Percentiles rank a stretch among this genome's conserved stretches.
phyloP scores from a whole-genome alignment of 2,888 invertebrate genomes.

The Aphidoletes aphidimyza region DNA sequence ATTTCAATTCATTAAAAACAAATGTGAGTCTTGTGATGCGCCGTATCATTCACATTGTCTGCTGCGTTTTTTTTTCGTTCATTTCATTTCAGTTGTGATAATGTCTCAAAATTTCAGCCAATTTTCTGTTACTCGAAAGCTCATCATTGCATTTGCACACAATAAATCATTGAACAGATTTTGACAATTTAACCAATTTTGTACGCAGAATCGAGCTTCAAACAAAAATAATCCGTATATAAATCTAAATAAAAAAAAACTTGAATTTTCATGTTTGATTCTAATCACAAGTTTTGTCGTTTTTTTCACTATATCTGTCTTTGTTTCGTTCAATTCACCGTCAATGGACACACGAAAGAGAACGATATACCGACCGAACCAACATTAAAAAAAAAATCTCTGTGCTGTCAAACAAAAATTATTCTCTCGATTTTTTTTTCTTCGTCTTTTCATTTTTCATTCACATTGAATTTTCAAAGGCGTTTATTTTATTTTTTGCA shows the following conservation, averaged over 20 bases:
- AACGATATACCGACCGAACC: constrained; percentile 14
- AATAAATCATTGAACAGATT: background rate
- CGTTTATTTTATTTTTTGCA: background rate
- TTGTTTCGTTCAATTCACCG: background rate
- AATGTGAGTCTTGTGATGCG: constrained; percentile 14
- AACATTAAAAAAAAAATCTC: background rate
- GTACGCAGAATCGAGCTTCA: background rate
- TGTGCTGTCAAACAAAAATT: constrained; percentile 52
- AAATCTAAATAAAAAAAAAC: background rate
- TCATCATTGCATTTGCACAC: background rate
- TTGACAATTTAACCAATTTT: constrained; percentile 6
- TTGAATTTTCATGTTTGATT: background rate
- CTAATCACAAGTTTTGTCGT: constrained; percentile 48
- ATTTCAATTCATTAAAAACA: background rate
- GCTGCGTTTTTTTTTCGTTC: background rate
- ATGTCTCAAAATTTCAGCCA: background rate
- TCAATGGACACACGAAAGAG: constrained; percentile 22
- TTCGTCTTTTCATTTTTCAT: background rate
- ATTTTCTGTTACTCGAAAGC: background rate
- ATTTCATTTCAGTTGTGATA: background rate
- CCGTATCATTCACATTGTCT: background rate
- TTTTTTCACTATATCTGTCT: background rate
- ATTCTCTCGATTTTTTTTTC: background rate
- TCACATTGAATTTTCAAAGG: background rate
- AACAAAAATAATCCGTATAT: background rate